Conservation (phyloP, 2,113 vertebrate genomes). For the Poecilia latipinna region DNA sequence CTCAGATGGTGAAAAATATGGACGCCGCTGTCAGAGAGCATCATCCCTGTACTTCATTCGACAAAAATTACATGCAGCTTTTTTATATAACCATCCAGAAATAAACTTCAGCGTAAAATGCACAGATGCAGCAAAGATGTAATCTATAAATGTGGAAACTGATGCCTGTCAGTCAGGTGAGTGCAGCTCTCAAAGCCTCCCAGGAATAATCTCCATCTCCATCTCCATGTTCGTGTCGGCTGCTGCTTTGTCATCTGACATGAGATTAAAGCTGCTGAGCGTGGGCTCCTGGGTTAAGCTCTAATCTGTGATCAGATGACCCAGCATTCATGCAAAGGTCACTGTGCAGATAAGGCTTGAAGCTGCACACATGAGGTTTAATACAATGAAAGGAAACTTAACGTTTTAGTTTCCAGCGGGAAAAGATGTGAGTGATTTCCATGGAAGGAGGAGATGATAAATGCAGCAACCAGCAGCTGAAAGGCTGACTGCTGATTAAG, state of each 20-base stretch:
- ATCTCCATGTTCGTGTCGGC: conserved; percentile 7
- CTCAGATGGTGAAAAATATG: too few species aligned
- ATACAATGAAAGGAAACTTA: background rate
- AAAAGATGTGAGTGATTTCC: background rate
- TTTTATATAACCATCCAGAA: background rate
- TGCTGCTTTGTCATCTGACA: conserved; percentile 38
- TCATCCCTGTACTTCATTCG: too few species aligned
- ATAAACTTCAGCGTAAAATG: background rate
- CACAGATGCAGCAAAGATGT: background rate
- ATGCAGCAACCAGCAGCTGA: background rate
- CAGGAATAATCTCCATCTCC: background rate
- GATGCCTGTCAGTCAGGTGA: background rate
- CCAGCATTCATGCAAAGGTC: conserved; percentile 18
- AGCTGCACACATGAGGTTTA: background rate
- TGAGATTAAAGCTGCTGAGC: conserved; percentile 31
- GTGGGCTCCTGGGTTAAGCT: conserved; percentile 1
- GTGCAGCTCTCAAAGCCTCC: background rate
- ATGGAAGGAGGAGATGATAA: conserved; percentile 9
- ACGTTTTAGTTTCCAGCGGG: too few species aligned
- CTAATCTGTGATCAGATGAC: conserved; percentile 52
- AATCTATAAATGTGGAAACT: background rate
- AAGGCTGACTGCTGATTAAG: background rate
- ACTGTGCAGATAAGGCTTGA: conserved; percentile 7
- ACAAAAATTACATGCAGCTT: too few species aligned
- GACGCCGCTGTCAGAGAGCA: too few species aligned